phyloP scores from a whole-genome alignment of 2,113 vertebrate species.

The Pleuronectes platessa region DNA sequence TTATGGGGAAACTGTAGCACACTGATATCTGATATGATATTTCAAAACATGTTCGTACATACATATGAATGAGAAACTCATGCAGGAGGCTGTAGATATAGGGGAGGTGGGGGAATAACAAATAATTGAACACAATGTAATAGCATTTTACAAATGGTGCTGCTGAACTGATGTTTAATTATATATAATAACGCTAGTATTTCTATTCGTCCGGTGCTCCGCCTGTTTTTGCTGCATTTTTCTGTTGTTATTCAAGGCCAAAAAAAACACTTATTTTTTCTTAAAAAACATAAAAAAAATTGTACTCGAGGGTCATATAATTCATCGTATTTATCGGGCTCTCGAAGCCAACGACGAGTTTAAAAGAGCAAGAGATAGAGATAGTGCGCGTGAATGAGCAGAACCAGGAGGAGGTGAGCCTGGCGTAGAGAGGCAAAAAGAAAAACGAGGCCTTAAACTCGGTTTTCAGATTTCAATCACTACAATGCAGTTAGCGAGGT shows the following conservation, averaged over 20 bases:
- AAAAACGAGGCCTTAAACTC: conserved; percentile 35
- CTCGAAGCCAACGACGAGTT: conserved; percentile 10
- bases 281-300: conserved; percentile 15
- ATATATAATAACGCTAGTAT: not conserved
- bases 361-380: conserved; percentile 10
- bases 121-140: conserved; percentile 9
- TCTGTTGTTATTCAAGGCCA: conserved; percentile 1
- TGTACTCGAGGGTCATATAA: conserved; percentile 23
- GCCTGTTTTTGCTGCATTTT: not conserved
- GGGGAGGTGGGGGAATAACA: conserved; percentile 23
- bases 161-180: conserved; percentile 21
- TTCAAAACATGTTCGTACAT: conserved; percentile 51
- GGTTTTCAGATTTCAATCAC: conserved; percentile 69
- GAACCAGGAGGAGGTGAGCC: not conserved
- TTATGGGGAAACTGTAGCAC: conserved; percentile 30
- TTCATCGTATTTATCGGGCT: conserved; percentile 18
- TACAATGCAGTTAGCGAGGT: conserved; percentile 57
- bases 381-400: not conserved
- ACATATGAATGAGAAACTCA: conserved; percentile 54
- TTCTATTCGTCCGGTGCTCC: not conserved
- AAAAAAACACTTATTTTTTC: not conserved
- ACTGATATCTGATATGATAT: conserved; percentile 22
- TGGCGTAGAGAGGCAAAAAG: conserved; percentile 10
- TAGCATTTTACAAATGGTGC: conserved; percentile 24
- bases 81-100: not conserved